phyloP scores from a whole-genome alignment of 92 coral and sea anemone genomes.

The Scolanthus callimorphus region DNA sequence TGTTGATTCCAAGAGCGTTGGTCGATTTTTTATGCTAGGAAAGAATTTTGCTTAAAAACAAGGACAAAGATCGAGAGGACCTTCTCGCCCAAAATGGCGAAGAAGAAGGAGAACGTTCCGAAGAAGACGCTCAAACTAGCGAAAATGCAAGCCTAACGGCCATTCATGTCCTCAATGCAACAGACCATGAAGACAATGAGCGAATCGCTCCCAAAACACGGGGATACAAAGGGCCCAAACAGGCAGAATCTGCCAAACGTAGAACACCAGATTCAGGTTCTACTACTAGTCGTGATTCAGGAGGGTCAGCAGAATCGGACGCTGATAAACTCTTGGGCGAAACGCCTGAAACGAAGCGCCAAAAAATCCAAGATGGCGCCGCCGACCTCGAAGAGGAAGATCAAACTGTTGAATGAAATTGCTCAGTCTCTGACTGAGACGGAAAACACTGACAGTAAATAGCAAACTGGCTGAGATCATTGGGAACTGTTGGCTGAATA shows the following conservation, averaged over 20 bases:
- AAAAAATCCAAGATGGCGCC: conserved; percentile 4
- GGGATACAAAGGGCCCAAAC: conserved; percentile 2
- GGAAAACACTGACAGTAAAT: conserved; percentile 11
- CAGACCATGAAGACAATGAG: not conserved
- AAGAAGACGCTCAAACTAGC: not conserved
- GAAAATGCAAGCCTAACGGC: not conserved
- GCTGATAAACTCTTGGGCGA: not conserved
- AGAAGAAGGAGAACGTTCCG: not conserved
- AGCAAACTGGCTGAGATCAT: not conserved
- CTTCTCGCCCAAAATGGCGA: not conserved
- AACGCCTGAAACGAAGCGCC: conserved; percentile 4
- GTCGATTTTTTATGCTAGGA: no score
- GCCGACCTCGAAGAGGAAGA: conserved; percentile 18
- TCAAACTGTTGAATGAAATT: conserved; percentile 35
- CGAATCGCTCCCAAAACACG: not conserved
- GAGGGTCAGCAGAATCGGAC: conserved; percentile 1
- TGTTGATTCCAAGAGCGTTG: no score
- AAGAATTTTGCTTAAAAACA: not conserved
- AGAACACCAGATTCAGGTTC: no score
- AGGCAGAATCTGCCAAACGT: no score
- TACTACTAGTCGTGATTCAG: not conserved
- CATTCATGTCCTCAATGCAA: not conserved
- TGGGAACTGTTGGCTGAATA: conserved; percentile 14
- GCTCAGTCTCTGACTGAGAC: conserved; percentile 29
- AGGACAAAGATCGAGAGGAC: not conserved